Evolutionary conservation across 2,888 invertebrate genomes (phyloP).

Genomic region (Cyclophora albipunctata): DNA sequence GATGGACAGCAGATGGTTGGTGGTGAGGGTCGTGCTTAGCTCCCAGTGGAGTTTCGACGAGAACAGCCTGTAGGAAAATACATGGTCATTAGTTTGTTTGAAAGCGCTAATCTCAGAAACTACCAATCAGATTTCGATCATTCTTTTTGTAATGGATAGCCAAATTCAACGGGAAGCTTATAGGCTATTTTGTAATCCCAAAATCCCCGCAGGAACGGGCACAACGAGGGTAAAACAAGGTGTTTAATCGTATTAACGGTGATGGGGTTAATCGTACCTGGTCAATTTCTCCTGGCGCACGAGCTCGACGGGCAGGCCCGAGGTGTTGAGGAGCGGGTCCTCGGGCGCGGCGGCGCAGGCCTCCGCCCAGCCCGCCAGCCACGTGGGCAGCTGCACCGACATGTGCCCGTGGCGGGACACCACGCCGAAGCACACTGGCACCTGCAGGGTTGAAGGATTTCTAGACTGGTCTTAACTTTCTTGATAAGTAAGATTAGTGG

Average conservation of each 20-base stretch:
- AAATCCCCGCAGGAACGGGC: too few species aligned
- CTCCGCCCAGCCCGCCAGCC: constrained; percentile 76
- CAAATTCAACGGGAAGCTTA: too few species aligned
- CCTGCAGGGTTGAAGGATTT: constrained; percentile 39
- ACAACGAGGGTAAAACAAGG: too few species aligned
- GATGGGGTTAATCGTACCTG: constrained; percentile 35
- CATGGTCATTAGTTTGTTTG: background rate
- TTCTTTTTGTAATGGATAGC: too few species aligned
- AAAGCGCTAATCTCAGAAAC: too few species aligned
- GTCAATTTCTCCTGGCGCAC: constrained; percentile 86
- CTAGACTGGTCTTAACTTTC: too few species aligned
- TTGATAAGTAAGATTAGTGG: too few species aligned
- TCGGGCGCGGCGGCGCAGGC: constrained; percentile 48
- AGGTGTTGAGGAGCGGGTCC: constrained; percentile 55
- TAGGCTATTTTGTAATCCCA: too few species aligned
- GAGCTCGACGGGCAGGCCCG: constrained; percentile 81
- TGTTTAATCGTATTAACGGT: too few species aligned
- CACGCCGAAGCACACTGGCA: constrained; percentile 95
- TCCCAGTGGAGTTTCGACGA: constrained; percentile 96
- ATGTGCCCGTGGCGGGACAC: constrained; percentile 97
- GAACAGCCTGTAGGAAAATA: constrained; percentile 75
- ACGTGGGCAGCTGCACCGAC: constrained; percentile 93
- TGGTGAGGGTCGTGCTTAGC: constrained; percentile 94
- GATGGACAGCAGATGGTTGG: constrained; percentile 95
- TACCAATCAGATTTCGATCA: too few species aligned